A percentile compares a stretch with the other conserved stretches of the same genome.
These are phyloP conservation scores for Zosterops lateralis DNA, from an alignment of 2,113 vertebrate genomes.

Conservation along the genomic window DNA sequence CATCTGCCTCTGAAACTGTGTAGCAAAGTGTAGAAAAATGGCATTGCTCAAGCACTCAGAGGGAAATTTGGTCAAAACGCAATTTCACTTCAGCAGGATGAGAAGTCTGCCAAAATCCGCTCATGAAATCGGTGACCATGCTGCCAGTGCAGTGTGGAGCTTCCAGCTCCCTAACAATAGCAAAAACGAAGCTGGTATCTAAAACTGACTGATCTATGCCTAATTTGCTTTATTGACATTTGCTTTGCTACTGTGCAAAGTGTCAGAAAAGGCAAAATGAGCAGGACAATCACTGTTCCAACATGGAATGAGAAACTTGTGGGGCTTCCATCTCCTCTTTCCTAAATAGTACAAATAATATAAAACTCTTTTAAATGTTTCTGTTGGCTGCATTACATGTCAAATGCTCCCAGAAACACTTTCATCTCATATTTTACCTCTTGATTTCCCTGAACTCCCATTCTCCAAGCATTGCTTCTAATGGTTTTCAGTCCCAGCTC, in stretches of 20 bases:
- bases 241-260: not conserved
- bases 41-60: not conserved
- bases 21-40: not conserved
- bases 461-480: not conserved
- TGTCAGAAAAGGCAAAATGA: not conserved
- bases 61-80: slow-evolving; percentile 14
- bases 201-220: not conserved
- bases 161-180: not conserved
- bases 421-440: slow-evolving; percentile 15
- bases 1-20: not conserved
- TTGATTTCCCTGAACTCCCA: slow-evolving; percentile 1
- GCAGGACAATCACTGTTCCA: not conserved
- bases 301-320: not conserved
- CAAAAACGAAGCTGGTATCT: not conserved
- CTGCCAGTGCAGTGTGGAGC: not conserved
- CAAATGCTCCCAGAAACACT: slow-evolving; percentile 16
- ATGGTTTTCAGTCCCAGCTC: not conserved
- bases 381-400: not conserved
- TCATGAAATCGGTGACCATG: not conserved
- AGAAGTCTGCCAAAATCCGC: not conserved
- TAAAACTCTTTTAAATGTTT: not conserved
- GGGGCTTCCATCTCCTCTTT: not conserved
- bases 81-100: not conserved
- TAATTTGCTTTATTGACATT: not conserved
- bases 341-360: not conserved